Conservation (phyloP, 2,888 invertebrate genomes). For the Xanthorhoe spadicearia region DNA sequence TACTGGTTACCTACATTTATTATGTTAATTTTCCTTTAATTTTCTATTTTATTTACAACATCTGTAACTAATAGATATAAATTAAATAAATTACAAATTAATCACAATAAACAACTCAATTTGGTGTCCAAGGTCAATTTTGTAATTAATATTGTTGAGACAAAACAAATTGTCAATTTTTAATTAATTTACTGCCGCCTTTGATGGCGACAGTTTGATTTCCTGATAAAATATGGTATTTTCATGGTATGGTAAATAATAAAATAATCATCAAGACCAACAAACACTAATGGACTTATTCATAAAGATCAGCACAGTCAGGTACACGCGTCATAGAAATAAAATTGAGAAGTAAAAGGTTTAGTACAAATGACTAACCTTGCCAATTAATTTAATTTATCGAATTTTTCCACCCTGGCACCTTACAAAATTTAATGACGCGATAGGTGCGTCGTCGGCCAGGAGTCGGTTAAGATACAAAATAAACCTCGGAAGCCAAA, state of each 20-base stretch:
- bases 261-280: too few relatives aligned
- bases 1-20: constrained; percentile 22
- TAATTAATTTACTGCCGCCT: constrained; percentile 47
- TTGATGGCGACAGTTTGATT: constrained; percentile 42
- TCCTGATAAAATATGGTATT: constrained; percentile 37
- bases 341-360: too few relatives aligned
- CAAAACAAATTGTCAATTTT: constrained; percentile 52
- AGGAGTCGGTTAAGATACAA: too few relatives aligned
- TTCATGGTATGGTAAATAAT: too few relatives aligned
- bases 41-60: constrained; percentile 34
- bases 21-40: constrained; percentile 29
- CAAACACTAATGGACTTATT: too few relatives aligned
- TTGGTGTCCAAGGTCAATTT: constrained; percentile 50
- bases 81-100: constrained; percentile 34
- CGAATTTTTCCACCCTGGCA: too few relatives aligned
- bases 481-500: background rate
- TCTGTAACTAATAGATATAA: constrained; percentile 29
- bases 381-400: too few relatives aligned
- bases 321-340: too few relatives aligned
- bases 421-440: too few relatives aligned
- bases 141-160: constrained; percentile 56
- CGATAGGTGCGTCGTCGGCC: too few relatives aligned
- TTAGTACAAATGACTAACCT: too few relatives aligned
- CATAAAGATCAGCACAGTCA: too few relatives aligned
- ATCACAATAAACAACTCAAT: constrained; percentile 43